Conservation (phyloP, 2,797 vertebrate genomes). For the Hippopotamyrus pictus region DNA sequence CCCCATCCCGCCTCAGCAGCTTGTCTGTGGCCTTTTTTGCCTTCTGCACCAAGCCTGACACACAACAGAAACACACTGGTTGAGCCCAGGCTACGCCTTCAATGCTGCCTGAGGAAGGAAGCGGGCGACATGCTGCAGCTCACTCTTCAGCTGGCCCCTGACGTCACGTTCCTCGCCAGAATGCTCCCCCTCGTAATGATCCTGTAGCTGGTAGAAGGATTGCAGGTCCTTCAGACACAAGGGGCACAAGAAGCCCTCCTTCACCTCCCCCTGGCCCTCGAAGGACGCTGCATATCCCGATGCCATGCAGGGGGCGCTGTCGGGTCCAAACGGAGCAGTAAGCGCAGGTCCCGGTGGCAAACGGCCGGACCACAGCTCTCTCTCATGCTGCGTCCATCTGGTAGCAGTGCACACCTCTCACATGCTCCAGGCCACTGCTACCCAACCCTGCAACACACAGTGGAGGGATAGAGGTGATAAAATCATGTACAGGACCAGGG, state of each 20-base stretch:
- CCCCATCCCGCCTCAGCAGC: constrained; percentile 81
- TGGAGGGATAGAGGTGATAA: background rate
- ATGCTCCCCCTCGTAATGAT: constrained; percentile 95
- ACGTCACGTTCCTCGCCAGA: constrained; percentile 80
- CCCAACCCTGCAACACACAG: constrained; percentile 12
- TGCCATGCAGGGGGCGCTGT: constrained; percentile 62
- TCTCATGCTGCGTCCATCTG: constrained; percentile 40
- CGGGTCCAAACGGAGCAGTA: constrained; percentile 11
- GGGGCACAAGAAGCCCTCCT: constrained; percentile 93
- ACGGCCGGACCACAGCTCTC: background rate
- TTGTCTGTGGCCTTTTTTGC: constrained; percentile 95
- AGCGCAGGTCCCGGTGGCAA: constrained; percentile 17
- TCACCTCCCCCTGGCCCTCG: constrained; percentile 76
- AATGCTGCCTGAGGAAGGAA: background rate
- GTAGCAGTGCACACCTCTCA: constrained; percentile 32
- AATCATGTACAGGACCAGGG: background rate
- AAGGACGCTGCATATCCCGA: constrained; percentile 71
- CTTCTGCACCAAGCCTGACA: constrained; percentile 84
- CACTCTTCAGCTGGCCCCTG: constrained; percentile 83
- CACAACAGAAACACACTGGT: constrained; percentile 33
- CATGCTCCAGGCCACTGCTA: constrained; percentile 39
- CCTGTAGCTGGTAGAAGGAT: constrained; percentile 88
- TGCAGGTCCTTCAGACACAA: constrained; percentile 92
- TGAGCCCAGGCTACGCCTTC: background rate
- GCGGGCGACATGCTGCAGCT: constrained; percentile 30